Evolutionary conservation across 2,797 vertebrate genomes (phyloP).

Genomic region (Diceros bicornis): DNA sequence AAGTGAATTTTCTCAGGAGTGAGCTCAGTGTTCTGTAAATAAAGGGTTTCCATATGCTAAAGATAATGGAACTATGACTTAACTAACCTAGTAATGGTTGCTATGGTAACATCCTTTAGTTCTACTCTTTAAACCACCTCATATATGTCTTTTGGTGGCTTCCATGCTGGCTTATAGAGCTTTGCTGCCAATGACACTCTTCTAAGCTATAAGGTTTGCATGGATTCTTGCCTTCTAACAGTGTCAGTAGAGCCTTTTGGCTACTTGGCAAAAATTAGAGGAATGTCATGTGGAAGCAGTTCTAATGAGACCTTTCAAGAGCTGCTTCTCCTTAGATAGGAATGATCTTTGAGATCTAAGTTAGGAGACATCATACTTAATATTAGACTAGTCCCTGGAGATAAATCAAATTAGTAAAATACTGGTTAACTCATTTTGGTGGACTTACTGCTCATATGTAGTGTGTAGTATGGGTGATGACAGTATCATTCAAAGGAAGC

Average conservation of each 20-base stretch:
- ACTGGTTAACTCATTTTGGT: constrained; percentile 11
- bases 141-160: background rate
- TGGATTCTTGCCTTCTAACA: background rate
- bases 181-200: background rate
- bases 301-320: constrained; percentile 51
- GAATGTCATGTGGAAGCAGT: background rate
- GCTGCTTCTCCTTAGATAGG: background rate
- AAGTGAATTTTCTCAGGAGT: background rate
- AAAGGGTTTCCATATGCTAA: background rate
- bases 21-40: background rate
- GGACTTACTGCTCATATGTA: background rate
- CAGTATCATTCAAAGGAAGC: background rate
- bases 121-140: constrained; percentile 4
- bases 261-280: background rate
- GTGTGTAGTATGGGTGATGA: background rate
- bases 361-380: constrained; percentile 55
- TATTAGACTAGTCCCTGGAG: background rate
- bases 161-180: background rate
- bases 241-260: background rate
- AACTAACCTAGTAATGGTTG: constrained; percentile 21
- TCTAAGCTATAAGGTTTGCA: background rate
- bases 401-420: background rate
- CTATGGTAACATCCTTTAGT: background rate
- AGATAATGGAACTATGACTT: constrained; percentile 45
- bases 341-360: constrained; percentile 18